phyloP scores from a whole-genome alignment of 2,888 invertebrate species.

The Epistrophella euchroma region DNA sequence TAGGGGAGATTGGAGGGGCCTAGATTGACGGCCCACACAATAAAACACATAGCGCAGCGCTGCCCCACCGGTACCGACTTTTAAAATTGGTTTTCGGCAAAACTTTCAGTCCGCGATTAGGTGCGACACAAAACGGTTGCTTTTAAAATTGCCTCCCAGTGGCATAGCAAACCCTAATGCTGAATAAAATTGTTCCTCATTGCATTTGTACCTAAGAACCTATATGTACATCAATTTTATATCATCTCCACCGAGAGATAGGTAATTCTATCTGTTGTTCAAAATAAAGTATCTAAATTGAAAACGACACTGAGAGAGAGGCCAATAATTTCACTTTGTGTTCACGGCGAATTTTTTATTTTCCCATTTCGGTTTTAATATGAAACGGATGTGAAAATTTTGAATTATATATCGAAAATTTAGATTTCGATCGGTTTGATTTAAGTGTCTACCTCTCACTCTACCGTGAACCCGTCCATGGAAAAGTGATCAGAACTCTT shows the following conservation, averaged over 20 bases:
- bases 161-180: not conserved
- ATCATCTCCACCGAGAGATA: slow-evolving; percentile 18
- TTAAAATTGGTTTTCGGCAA: slow-evolving; percentile 71
- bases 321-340: slow-evolving; percentile 54
- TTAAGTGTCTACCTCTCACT: not conserved
- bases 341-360: slow-evolving; percentile 36
- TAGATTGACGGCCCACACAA: slow-evolving; percentile 71
- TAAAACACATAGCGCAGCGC: slow-evolving; percentile 43
- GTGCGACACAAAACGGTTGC: slow-evolving; percentile 75
- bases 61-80: slow-evolving; percentile 63
- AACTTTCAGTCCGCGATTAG: slow-evolving; percentile 75
- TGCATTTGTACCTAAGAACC: slow-evolving; percentile 22
- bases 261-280: slow-evolving; percentile 21
- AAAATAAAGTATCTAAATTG: slow-evolving; percentile 55
- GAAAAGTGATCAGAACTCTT: slow-evolving; percentile 14
- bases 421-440: slow-evolving; percentile 22
- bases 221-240: slow-evolving; percentile 14
- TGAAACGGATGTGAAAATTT: slow-evolving; percentile 71
- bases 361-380: slow-evolving; percentile 35
- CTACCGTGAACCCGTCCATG: slow-evolving; percentile 1
- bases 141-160: slow-evolving; percentile 39
- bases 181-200: slow-evolving; percentile 42
- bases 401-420: slow-evolving; percentile 57
- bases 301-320: slow-evolving; percentile 56
- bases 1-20: slow-evolving; percentile 20